These are phyloP conservation scores for rat (Rattus norvegicus) DNA, from an alignment of 2,113 vertebrate genomes.

Conservation along the genomic window DNA sequence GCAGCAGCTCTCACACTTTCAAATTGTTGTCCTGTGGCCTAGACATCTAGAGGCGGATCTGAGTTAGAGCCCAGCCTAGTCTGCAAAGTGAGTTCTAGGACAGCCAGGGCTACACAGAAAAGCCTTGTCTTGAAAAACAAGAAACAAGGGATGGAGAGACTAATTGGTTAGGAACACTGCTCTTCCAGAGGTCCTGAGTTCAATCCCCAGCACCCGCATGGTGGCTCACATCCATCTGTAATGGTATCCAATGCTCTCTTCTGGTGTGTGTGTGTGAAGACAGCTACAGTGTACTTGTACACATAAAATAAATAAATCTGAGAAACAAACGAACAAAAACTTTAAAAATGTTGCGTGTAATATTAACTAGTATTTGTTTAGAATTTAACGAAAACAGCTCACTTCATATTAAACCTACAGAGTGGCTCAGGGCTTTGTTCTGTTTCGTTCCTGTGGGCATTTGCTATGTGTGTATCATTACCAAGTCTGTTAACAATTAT, in stretches of 20 bases:
- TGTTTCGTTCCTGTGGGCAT: not conserved
- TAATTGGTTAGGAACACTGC: no score
- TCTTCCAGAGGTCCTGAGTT: no score
- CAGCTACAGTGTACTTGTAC: no score
- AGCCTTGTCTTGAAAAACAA: not conserved
- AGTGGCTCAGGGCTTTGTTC: not conserved
- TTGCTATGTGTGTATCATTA: not conserved
- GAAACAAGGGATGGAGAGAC: no score
- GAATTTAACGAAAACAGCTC: not conserved
- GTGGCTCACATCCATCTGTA: no score
- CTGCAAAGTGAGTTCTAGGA: not conserved
- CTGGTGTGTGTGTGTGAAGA: no score
- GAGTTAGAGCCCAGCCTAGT: not conserved
- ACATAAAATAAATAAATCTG: no score
- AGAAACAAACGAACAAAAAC: not conserved
- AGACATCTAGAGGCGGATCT: not conserved
- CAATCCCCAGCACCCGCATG: no score
- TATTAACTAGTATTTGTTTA: not conserved
- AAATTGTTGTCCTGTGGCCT: not conserved
- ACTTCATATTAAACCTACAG: not conserved
- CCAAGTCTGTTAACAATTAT: not conserved
- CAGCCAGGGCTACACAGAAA: not conserved
- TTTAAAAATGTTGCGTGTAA: not conserved
- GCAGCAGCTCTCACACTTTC: conserved; percentile 56
- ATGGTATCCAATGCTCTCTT: no score